Evolutionary conservation across 2,797 vertebrate species (phyloP).

Genomic region (Glyptemys insculpta): DNA sequence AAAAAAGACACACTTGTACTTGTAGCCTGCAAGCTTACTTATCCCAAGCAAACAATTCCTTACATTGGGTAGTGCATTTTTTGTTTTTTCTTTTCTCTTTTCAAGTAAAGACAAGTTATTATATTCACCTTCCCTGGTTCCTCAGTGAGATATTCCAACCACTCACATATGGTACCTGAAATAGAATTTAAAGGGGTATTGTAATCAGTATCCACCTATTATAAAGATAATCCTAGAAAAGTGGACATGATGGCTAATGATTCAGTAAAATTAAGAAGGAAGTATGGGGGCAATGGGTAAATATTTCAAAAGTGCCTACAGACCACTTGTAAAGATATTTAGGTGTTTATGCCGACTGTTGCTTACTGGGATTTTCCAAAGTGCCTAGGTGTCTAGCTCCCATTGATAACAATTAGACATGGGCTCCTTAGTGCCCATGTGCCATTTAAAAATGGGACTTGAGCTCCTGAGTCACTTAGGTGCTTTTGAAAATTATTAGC

Average conservation of each 20-base stretch:
- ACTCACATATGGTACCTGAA: neutral
- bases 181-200: constrained; percentile 41
- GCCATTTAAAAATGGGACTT: neutral
- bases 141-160: constrained; percentile 19
- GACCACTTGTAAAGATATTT: neutral
- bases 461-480: neutral
- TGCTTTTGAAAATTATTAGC: neutral
- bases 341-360: neutral
- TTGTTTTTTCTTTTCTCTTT: neutral
- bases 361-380: neutral
- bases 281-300: neutral
- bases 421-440: neutral
- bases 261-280: neutral
- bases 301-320: neutral
- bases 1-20: neutral
- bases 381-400: neutral
- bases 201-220: constrained; percentile 5
- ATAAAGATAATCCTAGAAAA: neutral
- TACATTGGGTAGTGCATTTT: constrained; percentile 28
- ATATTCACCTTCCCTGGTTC: neutral
- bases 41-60: neutral
- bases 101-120: neutral
- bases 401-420: neutral
- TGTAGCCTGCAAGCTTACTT: constrained; percentile 2
- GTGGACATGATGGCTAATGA: neutral